A percentile compares a stretch with the other conserved stretches of the same genome.
These are phyloP conservation scores for Catajapyx aquilonaris DNA, from an alignment of 1,140 invertebrate genomes.

Conservation along the genomic window DNA sequence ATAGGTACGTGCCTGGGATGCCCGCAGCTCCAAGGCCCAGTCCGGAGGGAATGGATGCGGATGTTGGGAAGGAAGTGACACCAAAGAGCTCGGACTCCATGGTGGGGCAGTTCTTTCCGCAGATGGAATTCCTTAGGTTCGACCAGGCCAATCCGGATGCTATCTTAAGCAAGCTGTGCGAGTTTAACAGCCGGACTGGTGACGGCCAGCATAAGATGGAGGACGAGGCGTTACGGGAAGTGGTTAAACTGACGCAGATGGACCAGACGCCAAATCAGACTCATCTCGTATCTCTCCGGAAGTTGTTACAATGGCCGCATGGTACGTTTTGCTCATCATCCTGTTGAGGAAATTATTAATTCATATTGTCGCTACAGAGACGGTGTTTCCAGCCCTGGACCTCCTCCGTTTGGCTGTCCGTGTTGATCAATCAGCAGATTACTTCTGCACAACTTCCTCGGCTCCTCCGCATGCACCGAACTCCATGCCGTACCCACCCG, in stretches of 20 bases:
- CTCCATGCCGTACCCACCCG: constrained; percentile 7
- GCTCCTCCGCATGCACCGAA: not conserved
- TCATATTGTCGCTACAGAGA: constrained; percentile 29
- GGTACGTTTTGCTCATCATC: constrained; percentile 21
- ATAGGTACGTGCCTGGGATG: constrained; percentile 25
- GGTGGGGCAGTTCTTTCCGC: constrained; percentile 22
- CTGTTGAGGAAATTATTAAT: constrained; percentile 2
- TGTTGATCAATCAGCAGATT: constrained; percentile 34
- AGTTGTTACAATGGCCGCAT: constrained; percentile 53
- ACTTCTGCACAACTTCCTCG: constrained; percentile 26
- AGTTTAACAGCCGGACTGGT: constrained; percentile 44
- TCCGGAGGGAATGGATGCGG: not conserved
- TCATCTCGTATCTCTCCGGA: constrained; percentile 33
- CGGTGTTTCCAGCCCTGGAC: constrained; percentile 70
- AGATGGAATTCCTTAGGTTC: constrained; percentile 29
- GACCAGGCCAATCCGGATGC: constrained; percentile 39
- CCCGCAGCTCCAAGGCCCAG: not conserved
- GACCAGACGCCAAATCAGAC: constrained; percentile 16
- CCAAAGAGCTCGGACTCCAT: no score
- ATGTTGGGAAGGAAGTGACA: no score
- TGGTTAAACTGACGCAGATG: constrained; percentile 30
- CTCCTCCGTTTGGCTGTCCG: constrained; percentile 54
- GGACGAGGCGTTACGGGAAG: constrained; percentile 30
- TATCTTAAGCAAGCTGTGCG: constrained; percentile 34
- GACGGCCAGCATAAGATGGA: constrained; percentile 23